These are phyloP conservation scores for Drosophila pruinosa DNA, from an alignment of 1,140 invertebrate species.

Conservation along the genomic window DNA sequence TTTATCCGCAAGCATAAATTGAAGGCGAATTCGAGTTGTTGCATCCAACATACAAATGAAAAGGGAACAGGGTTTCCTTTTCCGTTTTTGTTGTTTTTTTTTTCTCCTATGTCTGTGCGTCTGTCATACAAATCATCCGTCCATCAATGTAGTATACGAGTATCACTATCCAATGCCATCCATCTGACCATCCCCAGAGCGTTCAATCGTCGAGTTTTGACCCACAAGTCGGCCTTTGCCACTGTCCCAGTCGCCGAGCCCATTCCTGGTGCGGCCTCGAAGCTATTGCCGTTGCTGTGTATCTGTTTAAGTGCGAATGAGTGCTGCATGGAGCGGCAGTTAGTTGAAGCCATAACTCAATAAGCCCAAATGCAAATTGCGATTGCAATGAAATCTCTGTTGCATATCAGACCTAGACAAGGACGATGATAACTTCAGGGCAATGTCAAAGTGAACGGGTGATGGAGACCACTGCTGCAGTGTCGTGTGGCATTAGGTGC, in stretches of 20 bases:
- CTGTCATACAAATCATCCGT: conserved; percentile 76
- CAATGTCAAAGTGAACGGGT: neutral
- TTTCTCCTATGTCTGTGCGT: neutral
- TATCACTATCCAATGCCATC: conserved; percentile 10
- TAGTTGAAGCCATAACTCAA: conserved; percentile 77
- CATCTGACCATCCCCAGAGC: conserved; percentile 43
- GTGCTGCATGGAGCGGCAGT: conserved; percentile 54
- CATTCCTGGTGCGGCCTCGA: neutral
- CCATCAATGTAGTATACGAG: conserved; percentile 17
- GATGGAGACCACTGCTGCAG: neutral
- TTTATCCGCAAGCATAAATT: conserved; percentile 81
- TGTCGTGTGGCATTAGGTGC: neutral
- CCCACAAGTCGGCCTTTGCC: conserved; percentile 34
- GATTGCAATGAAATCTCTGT: conserved; percentile 50
- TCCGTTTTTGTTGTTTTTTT: neutral
- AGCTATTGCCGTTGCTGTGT: conserved; percentile 3
- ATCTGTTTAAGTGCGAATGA: conserved; percentile 75
- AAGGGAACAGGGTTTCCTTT: neutral
- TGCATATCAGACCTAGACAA: conserved; percentile 34
- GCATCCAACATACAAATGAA: conserved; percentile 50
- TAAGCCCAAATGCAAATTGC: conserved; percentile 78
- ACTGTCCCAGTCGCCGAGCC: neutral
- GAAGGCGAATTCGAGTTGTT: conserved; percentile 73
- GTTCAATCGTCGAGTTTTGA: conserved; percentile 73
- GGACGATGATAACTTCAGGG: conserved; percentile 46